Percentiles rank a stretch among this genome's conserved stretches.
These are phyloP conservation scores for Melanostoma mellinum DNA, from an alignment of 2,888 invertebrate species.

Conservation along the genomic window DNA sequence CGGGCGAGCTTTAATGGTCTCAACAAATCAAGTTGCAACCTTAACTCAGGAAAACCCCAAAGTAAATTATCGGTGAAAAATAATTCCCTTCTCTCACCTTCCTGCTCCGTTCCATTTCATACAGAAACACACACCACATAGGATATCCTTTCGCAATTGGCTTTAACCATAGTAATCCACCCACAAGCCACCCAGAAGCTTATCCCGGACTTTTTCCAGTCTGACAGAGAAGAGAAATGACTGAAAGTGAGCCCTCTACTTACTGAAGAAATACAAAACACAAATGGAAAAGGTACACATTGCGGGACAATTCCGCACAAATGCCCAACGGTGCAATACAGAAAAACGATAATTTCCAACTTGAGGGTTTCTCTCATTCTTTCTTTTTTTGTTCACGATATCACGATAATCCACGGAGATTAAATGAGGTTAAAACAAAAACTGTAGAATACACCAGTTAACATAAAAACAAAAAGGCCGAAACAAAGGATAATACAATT, in stretches of 20 bases:
- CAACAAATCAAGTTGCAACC: conserved; percentile 71
- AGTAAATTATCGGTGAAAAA: conserved; percentile 71
- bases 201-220: conserved; percentile 33
- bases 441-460: conserved; percentile 37
- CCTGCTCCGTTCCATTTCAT: neutral
- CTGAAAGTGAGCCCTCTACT: conserved; percentile 17
- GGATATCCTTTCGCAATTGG: conserved; percentile 26
- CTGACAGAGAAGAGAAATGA: conserved; percentile 46
- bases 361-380: conserved; percentile 38
- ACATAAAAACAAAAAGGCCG: neutral
- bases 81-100: conserved; percentile 36
- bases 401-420: conserved; percentile 69
- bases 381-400: conserved; percentile 54
- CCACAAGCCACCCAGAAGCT: conserved; percentile 41
- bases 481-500: conserved; percentile 35
- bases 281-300: conserved; percentile 37
- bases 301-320: conserved; percentile 58
- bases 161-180: conserved; percentile 21
- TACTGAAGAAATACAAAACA: neutral
- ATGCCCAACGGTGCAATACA: conserved; percentile 70
- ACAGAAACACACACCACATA: neutral
- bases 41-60: conserved; percentile 58
- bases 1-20: conserved; percentile 51
- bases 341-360: conserved; percentile 72
- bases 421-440: conserved; percentile 64